Evolutionary conservation across 1,140 invertebrate genomes (phyloP), one percentile per base, ranked within the genome.

Genomic region (Telenomus remus): DNA sequence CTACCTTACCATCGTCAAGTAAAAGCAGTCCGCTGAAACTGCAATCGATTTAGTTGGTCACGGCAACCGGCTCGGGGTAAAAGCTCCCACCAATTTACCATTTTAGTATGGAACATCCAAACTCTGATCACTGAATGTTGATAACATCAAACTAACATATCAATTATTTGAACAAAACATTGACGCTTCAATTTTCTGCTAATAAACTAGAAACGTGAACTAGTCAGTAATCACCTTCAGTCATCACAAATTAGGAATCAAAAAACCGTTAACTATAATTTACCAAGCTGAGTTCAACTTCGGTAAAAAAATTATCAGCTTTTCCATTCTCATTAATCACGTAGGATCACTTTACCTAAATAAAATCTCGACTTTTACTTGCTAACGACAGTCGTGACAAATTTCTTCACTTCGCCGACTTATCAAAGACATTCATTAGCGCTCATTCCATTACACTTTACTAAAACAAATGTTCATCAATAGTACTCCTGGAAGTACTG

Each of bases 381-480:
- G 48, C 56, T 0, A 55, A 61, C 60, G 70, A 73, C 61, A 73
- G 66, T 61, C 65, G 55, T 73, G 61, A 73, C 44, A 50, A 50
- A 39, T 49, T 61, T 50, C 61, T 73, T 73, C 50, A 66, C 61
- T 66, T 56, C 61, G 70, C 61, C 66, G 70, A 73, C 61, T 73
- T 73, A 73, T 73, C 70, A 56, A 56, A 60, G 61, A 73, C 70
- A 66, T 73, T 73, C 56, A 73, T 66, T 66, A 61, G 51, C 66
- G 49, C 61, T 50, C 61, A 66, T 35, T 46, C 70, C 61, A 73
- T 73, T 65, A 61, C 19, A 27, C 46, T 51, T 65, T 66, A 66
- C 61, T 66, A 66, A 73, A 73, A 73, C 61, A 66, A 66, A 73
- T 50, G 70, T 73, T 73, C 69, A 73, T 73, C 70, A 73, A 73